Conservation (phyloP, 2,113 vertebrate species). For the Tetrax tetrax region DNA sequence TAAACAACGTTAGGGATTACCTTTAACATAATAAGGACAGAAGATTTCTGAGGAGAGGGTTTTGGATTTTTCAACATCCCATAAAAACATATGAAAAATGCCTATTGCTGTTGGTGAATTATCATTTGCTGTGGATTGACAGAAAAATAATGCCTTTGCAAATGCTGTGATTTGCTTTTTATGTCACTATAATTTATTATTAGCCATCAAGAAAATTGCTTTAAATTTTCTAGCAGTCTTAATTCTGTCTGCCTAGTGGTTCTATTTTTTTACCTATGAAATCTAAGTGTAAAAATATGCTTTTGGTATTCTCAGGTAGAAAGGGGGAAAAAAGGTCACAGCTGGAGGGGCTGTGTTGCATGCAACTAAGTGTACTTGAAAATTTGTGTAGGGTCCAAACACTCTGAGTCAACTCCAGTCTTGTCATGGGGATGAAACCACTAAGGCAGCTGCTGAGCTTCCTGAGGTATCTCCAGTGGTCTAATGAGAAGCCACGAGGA, state of each 20-base stretch:
- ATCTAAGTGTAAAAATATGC: constrained; percentile 70
- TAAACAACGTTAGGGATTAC: background rate
- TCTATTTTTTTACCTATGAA: constrained; percentile 48
- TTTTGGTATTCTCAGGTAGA: constrained; percentile 36
- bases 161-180: background rate
- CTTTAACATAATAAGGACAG: background rate
- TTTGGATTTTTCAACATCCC: background rate
- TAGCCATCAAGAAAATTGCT: background rate
- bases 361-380: background rate
- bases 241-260: constrained; percentile 6
- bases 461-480: constrained; percentile 33
- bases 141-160: background rate
- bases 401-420: background rate
- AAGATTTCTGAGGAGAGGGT: background rate
- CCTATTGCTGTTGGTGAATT: background rate
- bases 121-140: background rate
- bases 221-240: background rate
- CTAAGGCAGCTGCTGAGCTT: constrained; percentile 45
- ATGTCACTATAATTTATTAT: background rate
- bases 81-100: background rate
- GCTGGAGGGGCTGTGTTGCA: constrained; percentile 64
- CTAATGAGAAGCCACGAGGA: background rate
- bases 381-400: constrained; percentile 11
- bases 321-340: constrained; percentile 63
- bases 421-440: constrained; percentile 42